phyloP scores from a whole-genome alignment of 2,113 vertebrate genomes.

The Herpetotheres cachinnans region DNA sequence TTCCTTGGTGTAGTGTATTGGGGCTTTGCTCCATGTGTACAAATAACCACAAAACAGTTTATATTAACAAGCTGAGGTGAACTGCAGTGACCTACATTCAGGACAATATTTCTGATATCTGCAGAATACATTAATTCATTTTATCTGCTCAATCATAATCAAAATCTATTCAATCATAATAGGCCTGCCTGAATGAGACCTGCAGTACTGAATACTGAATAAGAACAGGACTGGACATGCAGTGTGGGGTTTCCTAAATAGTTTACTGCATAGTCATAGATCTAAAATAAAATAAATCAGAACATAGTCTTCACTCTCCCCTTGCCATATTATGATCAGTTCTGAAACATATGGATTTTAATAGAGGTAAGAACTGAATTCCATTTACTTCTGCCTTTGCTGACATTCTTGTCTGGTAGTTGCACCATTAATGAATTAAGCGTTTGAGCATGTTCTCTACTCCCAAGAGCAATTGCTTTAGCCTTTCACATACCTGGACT shows the following conservation, averaged over 20 bases:
- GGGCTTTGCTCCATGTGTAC: background rate
- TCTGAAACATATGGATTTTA: background rate
- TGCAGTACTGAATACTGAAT: background rate
- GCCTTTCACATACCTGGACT: background rate
- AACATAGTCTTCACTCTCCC: background rate
- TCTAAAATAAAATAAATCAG: background rate
- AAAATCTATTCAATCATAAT: background rate
- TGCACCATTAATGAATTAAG: background rate
- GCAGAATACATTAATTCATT: background rate
- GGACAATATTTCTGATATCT: background rate
- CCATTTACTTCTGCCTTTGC: background rate
- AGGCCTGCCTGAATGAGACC: background rate
- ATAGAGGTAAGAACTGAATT: background rate
- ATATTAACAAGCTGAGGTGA: background rate
- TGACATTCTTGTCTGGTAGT: background rate
- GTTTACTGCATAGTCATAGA: background rate
- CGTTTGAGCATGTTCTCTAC: background rate
- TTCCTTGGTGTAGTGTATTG: background rate
- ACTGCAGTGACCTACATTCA: background rate
- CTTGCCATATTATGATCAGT: background rate
- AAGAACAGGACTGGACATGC: background rate
- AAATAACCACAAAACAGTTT: background rate
- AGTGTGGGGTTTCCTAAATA: background rate
- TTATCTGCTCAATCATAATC: background rate
- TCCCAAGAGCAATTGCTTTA: background rate